phyloP scores from a whole-genome alignment of 2,888 invertebrate genomes.

The Calameuta pallipes region DNA sequence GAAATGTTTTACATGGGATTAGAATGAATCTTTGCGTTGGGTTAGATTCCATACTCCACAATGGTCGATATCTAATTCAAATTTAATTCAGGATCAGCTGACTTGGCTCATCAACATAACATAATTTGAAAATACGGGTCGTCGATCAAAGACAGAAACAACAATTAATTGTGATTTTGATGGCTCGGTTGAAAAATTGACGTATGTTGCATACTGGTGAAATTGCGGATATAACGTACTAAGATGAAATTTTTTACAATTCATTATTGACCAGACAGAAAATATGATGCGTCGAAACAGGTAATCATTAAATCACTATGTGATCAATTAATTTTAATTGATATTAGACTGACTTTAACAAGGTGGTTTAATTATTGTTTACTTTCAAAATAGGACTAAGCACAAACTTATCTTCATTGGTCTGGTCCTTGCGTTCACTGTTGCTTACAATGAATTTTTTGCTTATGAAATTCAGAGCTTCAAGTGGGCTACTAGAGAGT shows the following conservation, averaged over 20 bases:
- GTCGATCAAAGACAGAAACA: neutral
- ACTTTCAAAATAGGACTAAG: conserved; percentile 36
- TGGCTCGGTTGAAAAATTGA: neutral
- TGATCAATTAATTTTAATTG: neutral
- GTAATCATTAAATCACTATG: conserved; percentile 1
- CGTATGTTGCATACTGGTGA: neutral
- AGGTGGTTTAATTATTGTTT: neutral
- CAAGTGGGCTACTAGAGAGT: conserved; percentile 66
- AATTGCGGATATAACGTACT: neutral
- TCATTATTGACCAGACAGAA: neutral
- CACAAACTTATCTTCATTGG: conserved; percentile 43
- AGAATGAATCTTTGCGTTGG: too few species aligned
- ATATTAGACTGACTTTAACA: neutral
- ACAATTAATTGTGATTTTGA: too few species aligned
- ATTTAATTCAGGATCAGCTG: too few species aligned
- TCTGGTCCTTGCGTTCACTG: conserved; percentile 38
- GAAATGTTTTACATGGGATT: too few species aligned
- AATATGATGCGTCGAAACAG: conserved; percentile 25
- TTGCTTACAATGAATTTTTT: conserved; percentile 72
- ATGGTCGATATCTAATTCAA: too few species aligned
- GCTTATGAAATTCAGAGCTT: conserved; percentile 69
- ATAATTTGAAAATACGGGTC: too few species aligned
- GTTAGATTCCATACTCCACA: too few species aligned
- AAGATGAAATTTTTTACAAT: neutral
- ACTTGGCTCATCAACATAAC: too few species aligned